phyloP scores from a whole-genome alignment of 2,888 invertebrate species.

The Ametastegia equiseti region DNA sequence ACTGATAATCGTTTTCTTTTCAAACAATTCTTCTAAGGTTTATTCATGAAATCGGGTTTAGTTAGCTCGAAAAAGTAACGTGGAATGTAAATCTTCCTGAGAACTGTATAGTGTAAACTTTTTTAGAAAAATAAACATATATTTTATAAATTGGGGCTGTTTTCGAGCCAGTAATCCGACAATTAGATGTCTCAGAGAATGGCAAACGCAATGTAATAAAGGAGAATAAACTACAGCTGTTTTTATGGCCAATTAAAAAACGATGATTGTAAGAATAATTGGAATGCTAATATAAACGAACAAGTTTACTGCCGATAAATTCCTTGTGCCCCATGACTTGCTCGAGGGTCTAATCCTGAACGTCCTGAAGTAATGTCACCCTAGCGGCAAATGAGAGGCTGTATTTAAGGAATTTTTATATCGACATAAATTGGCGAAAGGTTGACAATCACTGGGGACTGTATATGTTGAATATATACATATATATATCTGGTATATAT shows the following conservation, averaged over 20 bases:
- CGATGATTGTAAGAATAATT: not conserved
- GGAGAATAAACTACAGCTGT: not conserved
- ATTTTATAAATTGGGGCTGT: no score
- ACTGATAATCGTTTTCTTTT: no score
- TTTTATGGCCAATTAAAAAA: not conserved
- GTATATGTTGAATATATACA: no score
- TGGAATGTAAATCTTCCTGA: no score
- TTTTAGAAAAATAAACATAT: no score
- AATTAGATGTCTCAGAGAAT: no score
- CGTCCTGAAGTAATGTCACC: not conserved
- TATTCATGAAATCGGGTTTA: no score
- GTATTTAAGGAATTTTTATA: not conserved
- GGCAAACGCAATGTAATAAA: not conserved
- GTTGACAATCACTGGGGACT: constrained; percentile 12
- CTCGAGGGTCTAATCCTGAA: not conserved
- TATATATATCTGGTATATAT: no score
- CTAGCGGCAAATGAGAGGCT: not conserved
- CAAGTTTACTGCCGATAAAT: not conserved
- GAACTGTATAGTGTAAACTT: no score
- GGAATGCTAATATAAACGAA: not conserved
- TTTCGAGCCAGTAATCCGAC: no score
- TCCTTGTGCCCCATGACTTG: not conserved
- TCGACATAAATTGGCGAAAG: not conserved
- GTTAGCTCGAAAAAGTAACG: no score
- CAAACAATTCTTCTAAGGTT: no score